These are phyloP conservation scores for Theonella swinhoei DNA, from an alignment of 37 sponge, comb jelly and placozoan species.

Conservation along the genomic window DNA sequence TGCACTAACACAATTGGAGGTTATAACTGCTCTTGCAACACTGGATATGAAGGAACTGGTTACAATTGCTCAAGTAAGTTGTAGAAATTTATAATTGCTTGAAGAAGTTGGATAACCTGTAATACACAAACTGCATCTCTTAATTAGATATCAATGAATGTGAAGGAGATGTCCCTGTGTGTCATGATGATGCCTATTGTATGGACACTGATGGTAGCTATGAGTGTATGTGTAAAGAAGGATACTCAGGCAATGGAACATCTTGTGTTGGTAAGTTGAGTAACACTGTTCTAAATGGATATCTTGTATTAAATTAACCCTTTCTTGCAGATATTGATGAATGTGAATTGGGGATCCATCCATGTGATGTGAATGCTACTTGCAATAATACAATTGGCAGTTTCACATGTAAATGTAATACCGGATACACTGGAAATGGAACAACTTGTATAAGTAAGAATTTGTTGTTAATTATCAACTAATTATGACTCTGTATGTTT, in stretches of 20 bases:
- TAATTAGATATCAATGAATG: slow-evolving; percentile 18
- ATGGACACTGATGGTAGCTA: slow-evolving; percentile 2
- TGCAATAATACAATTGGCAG: slow-evolving; percentile 27
- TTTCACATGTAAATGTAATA: slow-evolving; percentile 15
- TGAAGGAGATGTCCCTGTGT: not conserved
- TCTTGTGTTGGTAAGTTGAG: not conserved
- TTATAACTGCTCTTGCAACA: slow-evolving; percentile 12
- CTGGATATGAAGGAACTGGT: slow-evolving; percentile 37
- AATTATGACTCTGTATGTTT: too few relatives aligned
- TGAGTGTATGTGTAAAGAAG: not conserved
- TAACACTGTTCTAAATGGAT: not conserved
- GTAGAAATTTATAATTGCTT: too few relatives aligned
- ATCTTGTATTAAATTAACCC: too few relatives aligned
- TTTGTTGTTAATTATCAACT: too few relatives aligned
- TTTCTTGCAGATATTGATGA: slow-evolving; percentile 27
- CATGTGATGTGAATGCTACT: slow-evolving; percentile 1
- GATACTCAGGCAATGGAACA: slow-evolving; percentile 5
- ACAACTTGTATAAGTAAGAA: slow-evolving; percentile 15
- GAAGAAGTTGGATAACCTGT: too few relatives aligned
- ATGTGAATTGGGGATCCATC: not conserved
- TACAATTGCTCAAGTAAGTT: slow-evolving; percentile 6
- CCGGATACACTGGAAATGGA: slow-evolving; percentile 21
- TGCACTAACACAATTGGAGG: slow-evolving; percentile 25
- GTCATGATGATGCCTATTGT: slow-evolving; percentile 6
- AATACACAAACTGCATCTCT: too few relatives aligned